phyloP scores from a whole-genome alignment of 2,888 invertebrate genomes.

The Trichacis sp. region DNA sequence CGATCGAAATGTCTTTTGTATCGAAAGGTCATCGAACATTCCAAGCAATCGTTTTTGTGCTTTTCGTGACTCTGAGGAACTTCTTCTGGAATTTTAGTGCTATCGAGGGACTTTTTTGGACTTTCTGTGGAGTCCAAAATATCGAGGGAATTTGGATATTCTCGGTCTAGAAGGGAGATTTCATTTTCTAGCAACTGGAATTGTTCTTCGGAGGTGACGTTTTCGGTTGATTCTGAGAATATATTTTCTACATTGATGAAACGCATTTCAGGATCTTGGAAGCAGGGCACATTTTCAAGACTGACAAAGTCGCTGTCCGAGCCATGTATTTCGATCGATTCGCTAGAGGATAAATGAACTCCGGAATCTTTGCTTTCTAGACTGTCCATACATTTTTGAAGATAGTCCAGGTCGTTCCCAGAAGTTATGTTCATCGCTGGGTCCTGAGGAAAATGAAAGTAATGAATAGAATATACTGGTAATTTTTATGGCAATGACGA shows the following conservation, averaged over 20 bases:
- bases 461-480: too few species aligned
- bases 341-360: constrained; percentile 28
- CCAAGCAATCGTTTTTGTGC: constrained; percentile 46
- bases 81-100: background rate
- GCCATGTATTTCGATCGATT: constrained; percentile 29
- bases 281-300: constrained; percentile 36
- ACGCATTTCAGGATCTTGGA: constrained; percentile 40
- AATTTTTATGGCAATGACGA: too few species aligned
- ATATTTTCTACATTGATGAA: constrained; percentile 47
- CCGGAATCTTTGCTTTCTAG: constrained; percentile 48
- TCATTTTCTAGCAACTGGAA: constrained; percentile 30
- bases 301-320: constrained; percentile 34
- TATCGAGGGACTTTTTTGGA: background rate
- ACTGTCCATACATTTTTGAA: constrained; percentile 46
- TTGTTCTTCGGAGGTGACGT: too few species aligned
- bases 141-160: constrained; percentile 22
- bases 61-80: background rate
- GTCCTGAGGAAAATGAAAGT: constrained; percentile 32
- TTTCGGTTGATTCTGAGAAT: too few species aligned
- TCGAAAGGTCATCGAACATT: constrained; percentile 58
- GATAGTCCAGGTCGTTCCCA: constrained; percentile 41
- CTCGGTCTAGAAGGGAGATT: constrained; percentile 31
- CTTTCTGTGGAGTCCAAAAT: constrained; percentile 17
- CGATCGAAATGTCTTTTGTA: constrained; percentile 60
- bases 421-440: constrained; percentile 29